Evolutionary conservation across 2,113 vertebrate genomes (phyloP), one percentile per base, ranked within the genome.

Genomic region (Turdus rufiventris): DNA sequence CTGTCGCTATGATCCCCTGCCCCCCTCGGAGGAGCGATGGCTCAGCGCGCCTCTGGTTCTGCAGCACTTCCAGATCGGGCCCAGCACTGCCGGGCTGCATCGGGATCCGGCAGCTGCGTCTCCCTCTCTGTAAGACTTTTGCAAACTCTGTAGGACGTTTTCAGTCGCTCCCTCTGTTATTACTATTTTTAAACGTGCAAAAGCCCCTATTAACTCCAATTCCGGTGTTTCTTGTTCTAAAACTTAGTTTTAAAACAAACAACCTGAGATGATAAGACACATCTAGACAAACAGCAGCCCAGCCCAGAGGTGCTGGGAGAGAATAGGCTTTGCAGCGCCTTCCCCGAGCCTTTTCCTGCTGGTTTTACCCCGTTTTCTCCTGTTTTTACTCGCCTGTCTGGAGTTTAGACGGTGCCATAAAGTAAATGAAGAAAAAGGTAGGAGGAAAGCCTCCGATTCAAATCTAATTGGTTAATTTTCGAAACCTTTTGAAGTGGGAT

Each of bases 181-280:
- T 93, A 93, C 67, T 94, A 76, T 88, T 86, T 94, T 80, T 20
- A 73, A 92, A 83, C 12, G 54, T 87, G 75, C 43, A 89, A 89
- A 92, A 95, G 15, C 33, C 42, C 68, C 56, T 62, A 90, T 86
- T 91, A 95, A 56, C 91, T 85, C 62, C 26, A 68, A 81, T 91
- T 94, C 94, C 91, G 48, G 72, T 85, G 80, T 95, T 91, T 89
- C 87, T 93, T 89, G 61, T 91, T 81, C 86, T 91, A 91, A 87
- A 95, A 91, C 26, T 70, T 14, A 73, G 62, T 91, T 95, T 94
- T 94, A 96, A 94, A 95, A 91, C 83, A 95, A 97, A 95, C 94
- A 96, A 73, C 53, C 68, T 47, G 56, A 68, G 54, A 68, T 29
- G 92, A 96, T 91, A 97, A 97, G 84, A 81, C 67, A 76, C 89